Conservation (phyloP, 2,797 vertebrate species). For the Onychomys torridus region DNA sequence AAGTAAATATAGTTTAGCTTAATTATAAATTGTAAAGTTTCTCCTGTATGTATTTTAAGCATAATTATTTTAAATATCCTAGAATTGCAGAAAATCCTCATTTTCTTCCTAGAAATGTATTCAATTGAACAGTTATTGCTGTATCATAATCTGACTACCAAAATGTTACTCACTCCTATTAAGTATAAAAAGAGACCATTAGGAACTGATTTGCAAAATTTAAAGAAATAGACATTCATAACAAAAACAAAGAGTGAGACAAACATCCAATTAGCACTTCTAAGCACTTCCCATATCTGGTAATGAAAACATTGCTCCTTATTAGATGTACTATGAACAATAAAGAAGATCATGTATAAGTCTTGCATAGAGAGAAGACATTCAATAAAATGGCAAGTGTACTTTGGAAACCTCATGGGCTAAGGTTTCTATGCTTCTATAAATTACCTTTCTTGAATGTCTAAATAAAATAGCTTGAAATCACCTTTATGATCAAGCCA, state of each 20-base stretch:
- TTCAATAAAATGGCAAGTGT: conserved; percentile 15
- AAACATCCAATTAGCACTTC: conserved; percentile 18
- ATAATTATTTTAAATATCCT: conserved; percentile 16
- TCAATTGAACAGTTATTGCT: background rate
- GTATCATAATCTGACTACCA: conserved; percentile 22
- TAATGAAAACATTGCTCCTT: conserved; percentile 30
- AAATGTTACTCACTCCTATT: conserved; percentile 33
- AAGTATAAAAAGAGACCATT: conserved; percentile 39
- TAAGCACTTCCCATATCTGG: conserved; percentile 15
- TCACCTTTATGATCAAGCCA: background rate
- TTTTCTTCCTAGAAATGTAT: conserved; percentile 44
- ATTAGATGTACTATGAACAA: background rate
- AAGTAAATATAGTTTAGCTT: conserved; percentile 4
- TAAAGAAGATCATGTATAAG: background rate
- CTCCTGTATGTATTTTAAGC: background rate
- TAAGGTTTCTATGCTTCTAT: conserved; percentile 18
- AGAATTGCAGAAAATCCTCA: conserved; percentile 33
- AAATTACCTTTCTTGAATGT: conserved; percentile 40
- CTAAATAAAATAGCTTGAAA: conserved; percentile 15
- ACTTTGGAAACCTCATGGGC: background rate
- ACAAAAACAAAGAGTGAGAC: background rate
- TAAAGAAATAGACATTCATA: conserved; percentile 37
- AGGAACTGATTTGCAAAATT: conserved; percentile 3
- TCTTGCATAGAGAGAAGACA: background rate
- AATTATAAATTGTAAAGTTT: background rate